A percentile compares a stretch with the other conserved stretches of the same genome.
Evolutionary conservation across 2,113 vertebrate genomes (phyloP).

Genomic region (Ictalurus punctatus): DNA sequence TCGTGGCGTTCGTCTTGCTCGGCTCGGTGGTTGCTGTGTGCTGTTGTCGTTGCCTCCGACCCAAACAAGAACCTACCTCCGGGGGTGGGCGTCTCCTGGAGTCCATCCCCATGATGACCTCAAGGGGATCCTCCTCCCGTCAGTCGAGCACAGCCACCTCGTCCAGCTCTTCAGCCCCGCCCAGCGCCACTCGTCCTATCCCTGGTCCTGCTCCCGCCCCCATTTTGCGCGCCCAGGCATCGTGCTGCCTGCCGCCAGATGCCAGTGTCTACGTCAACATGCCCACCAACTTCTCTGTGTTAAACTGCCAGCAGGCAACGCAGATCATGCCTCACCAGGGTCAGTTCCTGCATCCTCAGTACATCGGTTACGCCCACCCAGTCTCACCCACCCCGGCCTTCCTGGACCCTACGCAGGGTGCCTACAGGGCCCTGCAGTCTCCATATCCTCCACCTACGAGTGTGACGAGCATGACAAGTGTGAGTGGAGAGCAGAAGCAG

Average conservation of each 20-base stretch:
- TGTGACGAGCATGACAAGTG: slow-evolving; percentile 67
- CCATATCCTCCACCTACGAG: slow-evolving; percentile 78
- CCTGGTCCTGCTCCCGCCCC: slow-evolving; percentile 69
- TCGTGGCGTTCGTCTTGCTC: slow-evolving; percentile 93
- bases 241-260: slow-evolving; percentile 87
- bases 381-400: slow-evolving; percentile 79
- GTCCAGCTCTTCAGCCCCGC: slow-evolving; percentile 93
- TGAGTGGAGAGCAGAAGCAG: slow-evolving; percentile 86
- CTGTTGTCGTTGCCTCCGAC: slow-evolving; percentile 94
- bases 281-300: slow-evolving; percentile 95
- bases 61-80: slow-evolving; percentile 92
- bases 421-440: slow-evolving; percentile 89
- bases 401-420: slow-evolving; percentile 82
- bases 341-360: slow-evolving; percentile 92
- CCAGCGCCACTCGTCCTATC: slow-evolving; percentile 66
- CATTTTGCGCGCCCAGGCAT: slow-evolving; percentile 87
- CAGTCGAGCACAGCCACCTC: slow-evolving; percentile 97
- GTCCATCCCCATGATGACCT: slow-evolving; percentile 98
- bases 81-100: slow-evolving; percentile 86
- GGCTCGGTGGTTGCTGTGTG: slow-evolving; percentile 92
- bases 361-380: slow-evolving; percentile 87
- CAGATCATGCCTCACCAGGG: slow-evolving; percentile 95
- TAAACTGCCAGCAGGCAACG: slow-evolving; percentile 97
- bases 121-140: slow-evolving; percentile 90
- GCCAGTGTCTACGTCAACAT: slow-evolving; percentile 94